Evolutionary conservation across 2,113 vertebrate species (phyloP).

Genomic region (Mustelus asterias): DNA sequence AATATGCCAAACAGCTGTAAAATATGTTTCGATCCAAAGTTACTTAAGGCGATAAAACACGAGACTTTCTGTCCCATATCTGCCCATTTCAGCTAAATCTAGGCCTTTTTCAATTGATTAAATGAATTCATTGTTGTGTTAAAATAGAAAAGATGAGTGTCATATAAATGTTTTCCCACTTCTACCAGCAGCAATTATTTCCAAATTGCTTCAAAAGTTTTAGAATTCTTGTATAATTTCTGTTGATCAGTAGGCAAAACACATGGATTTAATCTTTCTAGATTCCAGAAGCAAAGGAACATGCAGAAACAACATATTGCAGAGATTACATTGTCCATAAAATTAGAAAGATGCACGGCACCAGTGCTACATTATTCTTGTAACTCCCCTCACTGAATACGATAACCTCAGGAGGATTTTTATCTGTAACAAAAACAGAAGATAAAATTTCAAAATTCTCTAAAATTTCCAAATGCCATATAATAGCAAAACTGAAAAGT

Average conservation of each 20-base stretch:
- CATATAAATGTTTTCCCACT: not conserved
- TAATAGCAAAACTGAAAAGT: not conserved
- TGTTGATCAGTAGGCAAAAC: not conserved
- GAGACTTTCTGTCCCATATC: not conserved
- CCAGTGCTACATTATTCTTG: not conserved
- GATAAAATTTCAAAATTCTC: not conserved
- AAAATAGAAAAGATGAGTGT: not conserved
- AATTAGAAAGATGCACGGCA: not conserved
- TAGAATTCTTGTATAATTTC: not conserved
- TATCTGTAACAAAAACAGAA: constrained; percentile 1
- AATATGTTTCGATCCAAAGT: not conserved
- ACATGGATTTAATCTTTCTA: not conserved
- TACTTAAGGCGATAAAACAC: not conserved
- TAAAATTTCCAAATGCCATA: not conserved
- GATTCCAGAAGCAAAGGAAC: not conserved
- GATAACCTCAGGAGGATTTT: not conserved
- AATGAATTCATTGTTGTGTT: not conserved
- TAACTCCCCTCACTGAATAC: not conserved
- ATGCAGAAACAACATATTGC: not conserved
- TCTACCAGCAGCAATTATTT: not conserved
- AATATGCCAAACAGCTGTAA: not conserved
- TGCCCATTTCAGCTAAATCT: not conserved
- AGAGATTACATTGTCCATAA: not conserved
- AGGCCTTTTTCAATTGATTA: not conserved
- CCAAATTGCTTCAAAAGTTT: not conserved